Conservation (phyloP, 1,140 invertebrate genomes). For the Hyposmocoma kahamanoa region DNA sequence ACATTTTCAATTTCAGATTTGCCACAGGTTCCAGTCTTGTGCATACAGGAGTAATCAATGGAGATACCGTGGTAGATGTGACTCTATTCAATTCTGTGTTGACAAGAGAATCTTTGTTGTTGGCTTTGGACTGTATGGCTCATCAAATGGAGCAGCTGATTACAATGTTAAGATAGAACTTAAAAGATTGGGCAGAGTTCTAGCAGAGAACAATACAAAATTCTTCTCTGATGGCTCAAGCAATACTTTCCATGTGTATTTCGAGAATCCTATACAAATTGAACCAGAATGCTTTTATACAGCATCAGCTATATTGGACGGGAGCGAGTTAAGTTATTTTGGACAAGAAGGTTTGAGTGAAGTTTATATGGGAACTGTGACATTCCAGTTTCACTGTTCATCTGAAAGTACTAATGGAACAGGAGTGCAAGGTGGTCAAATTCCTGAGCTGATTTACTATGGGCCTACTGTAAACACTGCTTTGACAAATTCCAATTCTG, state of each 20-base stretch:
- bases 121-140: conserved; percentile 93
- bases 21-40: conserved; percentile 95
- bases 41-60: conserved; percentile 97
- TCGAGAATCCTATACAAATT: conserved; percentile 93
- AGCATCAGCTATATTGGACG: conserved; percentile 91
- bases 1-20: conserved; percentile 77
- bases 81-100: conserved; percentile 94
- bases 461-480: conserved; percentile 77
- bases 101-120: conserved; percentile 94
- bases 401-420: conserved; percentile 96
- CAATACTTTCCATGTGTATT: conserved; percentile 95
- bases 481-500: conserved; percentile 39
- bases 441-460: conserved; percentile 95
- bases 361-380: conserved; percentile 90
- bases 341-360: conserved; percentile 96
- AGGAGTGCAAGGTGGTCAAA: conserved; percentile 94
- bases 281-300: conserved; percentile 94
- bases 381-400: conserved; percentile 95
- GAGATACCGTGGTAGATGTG: conserved; percentile 92
- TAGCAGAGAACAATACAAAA: conserved; percentile 92
- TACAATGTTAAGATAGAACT: conserved; percentile 94
- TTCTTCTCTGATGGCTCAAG: conserved; percentile 96
- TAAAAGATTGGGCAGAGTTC: conserved; percentile 86
- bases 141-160: conserved; percentile 92
- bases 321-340: conserved; percentile 93